These are phyloP conservation scores for Balearica regulorum DNA, from an alignment of 2,797 vertebrate species.

Conservation along the genomic window DNA sequence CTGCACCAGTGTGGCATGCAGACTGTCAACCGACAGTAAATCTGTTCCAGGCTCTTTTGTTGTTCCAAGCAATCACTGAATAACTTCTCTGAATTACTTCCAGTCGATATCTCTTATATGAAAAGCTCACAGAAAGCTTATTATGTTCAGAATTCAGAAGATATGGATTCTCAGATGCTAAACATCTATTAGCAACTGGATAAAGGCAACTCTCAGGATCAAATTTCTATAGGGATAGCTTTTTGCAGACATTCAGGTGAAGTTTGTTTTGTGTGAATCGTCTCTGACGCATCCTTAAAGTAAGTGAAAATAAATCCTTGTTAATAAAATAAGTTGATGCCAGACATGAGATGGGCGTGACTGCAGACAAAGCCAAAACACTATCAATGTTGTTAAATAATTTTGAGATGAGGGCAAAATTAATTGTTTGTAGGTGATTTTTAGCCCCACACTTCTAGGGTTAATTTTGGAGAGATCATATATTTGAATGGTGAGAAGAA, in stretches of 20 bases:
- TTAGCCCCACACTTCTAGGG: not conserved
- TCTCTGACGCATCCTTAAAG: not conserved
- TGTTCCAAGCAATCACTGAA: constrained; percentile 24
- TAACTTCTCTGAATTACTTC: constrained; percentile 50
- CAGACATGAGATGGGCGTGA: not conserved
- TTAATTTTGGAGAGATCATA: not conserved
- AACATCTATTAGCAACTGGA: constrained; percentile 4
- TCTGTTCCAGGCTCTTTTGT: constrained; percentile 31
- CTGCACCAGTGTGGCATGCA: not conserved
- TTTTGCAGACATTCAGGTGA: not conserved
- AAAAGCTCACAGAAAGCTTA: constrained; percentile 23
- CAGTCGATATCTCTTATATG: not conserved
- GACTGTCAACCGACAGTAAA: constrained; percentile 3
- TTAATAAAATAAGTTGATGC: not conserved
- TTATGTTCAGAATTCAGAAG: not conserved
- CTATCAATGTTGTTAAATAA: not conserved
- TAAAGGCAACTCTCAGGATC: not conserved
- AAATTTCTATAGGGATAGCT: not conserved
- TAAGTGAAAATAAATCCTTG: not conserved
- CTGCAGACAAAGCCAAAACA: not conserved
- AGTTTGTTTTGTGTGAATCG: not conserved
- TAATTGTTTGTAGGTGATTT: not conserved
- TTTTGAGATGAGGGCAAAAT: not conserved
- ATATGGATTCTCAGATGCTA: not conserved
- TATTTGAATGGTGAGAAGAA: not conserved